Conservation (phyloP, 2,797 vertebrate species). For the Xenentodon cancila region DNA sequence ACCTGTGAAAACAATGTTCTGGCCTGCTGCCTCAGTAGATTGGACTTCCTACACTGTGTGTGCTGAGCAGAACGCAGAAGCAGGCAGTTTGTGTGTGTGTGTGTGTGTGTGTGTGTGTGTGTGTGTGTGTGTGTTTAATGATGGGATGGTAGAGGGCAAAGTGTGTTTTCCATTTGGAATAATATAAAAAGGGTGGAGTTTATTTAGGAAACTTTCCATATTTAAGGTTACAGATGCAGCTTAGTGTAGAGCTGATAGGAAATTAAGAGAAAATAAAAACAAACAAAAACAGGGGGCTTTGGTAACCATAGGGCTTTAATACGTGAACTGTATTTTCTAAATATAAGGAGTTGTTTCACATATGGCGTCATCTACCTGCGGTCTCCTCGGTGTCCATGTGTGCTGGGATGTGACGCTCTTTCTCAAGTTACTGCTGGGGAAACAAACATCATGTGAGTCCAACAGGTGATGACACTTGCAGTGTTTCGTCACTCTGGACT, state of each 20-base stretch:
- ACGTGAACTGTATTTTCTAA: too few species aligned
- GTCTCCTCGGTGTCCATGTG: constrained; percentile 34
- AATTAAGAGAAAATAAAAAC: too few species aligned
- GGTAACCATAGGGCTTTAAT: too few species aligned
- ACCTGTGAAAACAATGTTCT: constrained; percentile 71
- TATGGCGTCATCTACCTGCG: not conserved
- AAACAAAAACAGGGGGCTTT: too few species aligned
- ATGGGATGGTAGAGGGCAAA: constrained; percentile 3
- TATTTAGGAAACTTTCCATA: constrained; percentile 20
- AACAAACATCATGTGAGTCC: constrained; percentile 59
- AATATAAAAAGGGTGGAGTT: constrained; percentile 27
- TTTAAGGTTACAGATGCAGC: not conserved
- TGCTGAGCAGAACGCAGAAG: constrained; percentile 33
- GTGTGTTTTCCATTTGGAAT: constrained; percentile 49
- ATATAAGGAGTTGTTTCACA: too few species aligned
- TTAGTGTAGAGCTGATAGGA: too few species aligned
- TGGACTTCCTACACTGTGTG: constrained; percentile 60
- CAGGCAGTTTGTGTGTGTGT: constrained; percentile 21
- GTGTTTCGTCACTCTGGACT: constrained; percentile 38
- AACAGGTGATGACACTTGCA: constrained; percentile 77
- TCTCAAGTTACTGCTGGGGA: constrained; percentile 71
- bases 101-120: constrained; percentile 11
- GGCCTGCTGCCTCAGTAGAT: constrained; percentile 31
- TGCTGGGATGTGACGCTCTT: constrained; percentile 26
- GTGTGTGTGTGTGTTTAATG: constrained; percentile 12